Evolutionary conservation across 2,797 vertebrate genomes (phyloP), one percentile per base, ranked within the genome.

Genomic region (Falco rusticolus): DNA sequence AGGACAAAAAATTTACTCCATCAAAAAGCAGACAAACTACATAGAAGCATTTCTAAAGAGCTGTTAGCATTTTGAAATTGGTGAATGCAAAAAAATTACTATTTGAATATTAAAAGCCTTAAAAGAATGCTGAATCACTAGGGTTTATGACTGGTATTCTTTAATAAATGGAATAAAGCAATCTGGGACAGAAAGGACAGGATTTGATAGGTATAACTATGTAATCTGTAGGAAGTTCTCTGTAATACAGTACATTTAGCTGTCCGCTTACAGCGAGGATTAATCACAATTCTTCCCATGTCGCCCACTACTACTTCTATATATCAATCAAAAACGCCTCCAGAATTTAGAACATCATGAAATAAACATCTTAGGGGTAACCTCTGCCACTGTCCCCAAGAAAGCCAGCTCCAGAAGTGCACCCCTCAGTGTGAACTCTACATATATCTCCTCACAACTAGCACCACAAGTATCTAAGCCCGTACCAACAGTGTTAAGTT

Each of bases 341-440:
- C 39, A 72, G 84, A 90, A 71, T 56, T 28, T 51, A 56, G 5
- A 93, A 37, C 9, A 71, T 18, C 14, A 37, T 1, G 18, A 47
- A 88, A 66, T 19, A 87, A 70, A 76, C 6, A 74, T 16, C 14
- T 20, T 15, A 14, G 34, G 16, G 11, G 48, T 21, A 81, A 78
- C 7, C 37, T 69, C 39, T 33, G 51, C 25, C 56, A 48, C 39
- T 29, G 17, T 69, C 8, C 34, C 21, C 16, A 59, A 26, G 18
- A 89, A 87, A 78, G 18, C 2, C 45, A 54, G 10, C 21, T 84
- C 74, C 39, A 59, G 26, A 72, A 69, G 21, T 2, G 9, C 25
- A 22, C 12, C 29, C 10, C 22, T 39, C 0, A 0, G 11, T 33
- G 21, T 1, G 16, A 89, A 48, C 51, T 24, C 74, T 13, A 6